Base-by-base conservation (phyloP, 2,888 invertebrate genomes). In the Apodemia zela region DNA sequence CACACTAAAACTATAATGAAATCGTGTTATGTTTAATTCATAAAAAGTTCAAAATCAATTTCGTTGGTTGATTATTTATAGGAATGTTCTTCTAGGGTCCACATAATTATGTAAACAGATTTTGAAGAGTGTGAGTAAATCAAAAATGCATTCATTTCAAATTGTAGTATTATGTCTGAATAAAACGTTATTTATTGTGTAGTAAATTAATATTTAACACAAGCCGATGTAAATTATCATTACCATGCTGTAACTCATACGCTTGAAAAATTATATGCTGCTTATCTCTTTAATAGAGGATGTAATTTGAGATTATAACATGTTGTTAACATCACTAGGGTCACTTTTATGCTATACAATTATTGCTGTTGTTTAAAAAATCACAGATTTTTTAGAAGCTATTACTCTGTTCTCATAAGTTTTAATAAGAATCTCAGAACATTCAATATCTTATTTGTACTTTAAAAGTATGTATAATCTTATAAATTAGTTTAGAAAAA, bases 401-500 rank as follows among this genome's bases (percentile, higher is more conserved):
- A 59, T 71, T 70, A 66, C 69, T 33, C 63, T 67, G 66, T 73
- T 68, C 72, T 69, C 69, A 66, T 71, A 65, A 68, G 71, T 72
- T 71, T 66, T 71, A 69, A 62, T 74, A 71, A 70, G 79, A 80
- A 80, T 80, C 79, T 80, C 79, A 75, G 70, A 69, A 67, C 71
- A 70, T 74, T 79, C 78, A 74, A 77, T 72, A 75, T 72, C 75
- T 80, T 77, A 77, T 78, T 81, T 81, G 64, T 78, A 69, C 65
- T 60, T 59, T 67, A 64, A 67, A 71, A 70, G 65, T 69, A 73
- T 70, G 66, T 69, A 73, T 71, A 66, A 74, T 66, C 72, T 71
- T 74, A 72, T 71, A 71, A 70, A 74, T 77, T 81, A 72, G 67
- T 75, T 84, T 83, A 80, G 83, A 79, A 77, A 82, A 81, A 79